These are phyloP conservation scores for Nymphalis c-album DNA, from an alignment of 2,888 invertebrate genomes.

Conservation along the genomic window DNA sequence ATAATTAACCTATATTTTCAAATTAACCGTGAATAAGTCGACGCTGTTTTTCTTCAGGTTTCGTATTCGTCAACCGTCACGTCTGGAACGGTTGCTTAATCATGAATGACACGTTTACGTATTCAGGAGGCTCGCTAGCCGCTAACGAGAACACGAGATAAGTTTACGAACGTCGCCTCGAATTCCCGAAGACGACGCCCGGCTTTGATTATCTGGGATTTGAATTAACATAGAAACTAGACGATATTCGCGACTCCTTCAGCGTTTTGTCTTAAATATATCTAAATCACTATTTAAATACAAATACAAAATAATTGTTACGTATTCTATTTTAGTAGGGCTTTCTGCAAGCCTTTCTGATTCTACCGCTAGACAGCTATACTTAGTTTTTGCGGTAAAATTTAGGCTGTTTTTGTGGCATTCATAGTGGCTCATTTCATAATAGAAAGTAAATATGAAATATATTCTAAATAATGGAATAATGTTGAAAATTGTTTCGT, in stretches of 20 bases:
- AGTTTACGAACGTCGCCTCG: constrained; percentile 74
- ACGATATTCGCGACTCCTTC: constrained; percentile 47
- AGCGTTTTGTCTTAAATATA: constrained; percentile 4
- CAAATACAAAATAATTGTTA: neutral
- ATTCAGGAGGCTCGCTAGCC: constrained; percentile 71
- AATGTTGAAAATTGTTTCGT: too few species aligned
- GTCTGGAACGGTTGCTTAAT: constrained; percentile 69
- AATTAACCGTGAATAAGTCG: constrained; percentile 12
- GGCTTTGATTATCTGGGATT: constrained; percentile 75
- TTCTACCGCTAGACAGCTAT: too few species aligned
- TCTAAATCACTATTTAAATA: too few species aligned
- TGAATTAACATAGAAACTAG: constrained; percentile 70
- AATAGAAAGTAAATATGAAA: too few species aligned
- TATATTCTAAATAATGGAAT: too few species aligned
- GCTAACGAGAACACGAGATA: constrained; percentile 76
- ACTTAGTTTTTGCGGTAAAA: too few species aligned
- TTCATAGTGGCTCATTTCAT: too few species aligned
- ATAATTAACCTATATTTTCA: neutral
- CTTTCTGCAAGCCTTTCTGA: too few species aligned
- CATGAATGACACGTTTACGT: constrained; percentile 77
- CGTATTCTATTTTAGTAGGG: too few species aligned
- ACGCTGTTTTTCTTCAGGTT: constrained; percentile 8
- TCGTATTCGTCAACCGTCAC: constrained; percentile 72
- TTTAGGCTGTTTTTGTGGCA: too few species aligned
- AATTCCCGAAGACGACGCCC: constrained; percentile 70